Conservation (phyloP, 1,140 invertebrate genomes). For the Cephus cinctus region DNA sequence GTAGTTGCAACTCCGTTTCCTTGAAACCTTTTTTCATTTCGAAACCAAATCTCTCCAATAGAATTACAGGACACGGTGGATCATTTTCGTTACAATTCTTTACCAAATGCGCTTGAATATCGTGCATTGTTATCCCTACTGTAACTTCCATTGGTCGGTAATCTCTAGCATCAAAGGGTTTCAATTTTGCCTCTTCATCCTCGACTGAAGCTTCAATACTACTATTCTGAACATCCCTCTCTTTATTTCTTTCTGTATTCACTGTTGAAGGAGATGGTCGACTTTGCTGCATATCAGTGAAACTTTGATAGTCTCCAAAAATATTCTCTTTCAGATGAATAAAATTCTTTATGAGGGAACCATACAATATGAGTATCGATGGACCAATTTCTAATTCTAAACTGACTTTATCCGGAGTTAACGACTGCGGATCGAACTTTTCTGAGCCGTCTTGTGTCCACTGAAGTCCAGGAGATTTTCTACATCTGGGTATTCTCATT, state of each 20-base stretch:
- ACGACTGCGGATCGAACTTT: slow-evolving; percentile 83
- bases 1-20: slow-evolving; percentile 87
- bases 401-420: slow-evolving; percentile 83
- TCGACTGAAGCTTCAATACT: slow-evolving; percentile 53
- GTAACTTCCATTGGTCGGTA: slow-evolving; percentile 89
- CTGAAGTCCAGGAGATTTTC: slow-evolving; percentile 68
- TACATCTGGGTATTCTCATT: slow-evolving; percentile 80
- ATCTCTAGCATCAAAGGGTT: slow-evolving; percentile 78
- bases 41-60: slow-evolving; percentile 90
- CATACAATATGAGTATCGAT: slow-evolving; percentile 85
- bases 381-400: slow-evolving; percentile 93
- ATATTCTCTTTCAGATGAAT: slow-evolving; percentile 94
- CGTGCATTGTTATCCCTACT: slow-evolving; percentile 92
- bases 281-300: slow-evolving; percentile 85
- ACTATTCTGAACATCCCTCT: slow-evolving; percentile 52
- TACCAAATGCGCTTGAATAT: slow-evolving; percentile 90
- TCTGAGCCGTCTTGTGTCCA: slow-evolving; percentile 66
- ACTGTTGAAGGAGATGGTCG: slow-evolving; percentile 35
- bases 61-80: slow-evolving; percentile 85
- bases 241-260: slow-evolving; percentile 44
- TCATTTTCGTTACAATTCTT: slow-evolving; percentile 86
- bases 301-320: slow-evolving; percentile 91
- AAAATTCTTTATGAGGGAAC: slow-evolving; percentile 84
- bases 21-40: slow-evolving; percentile 94
- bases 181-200: slow-evolving; percentile 56